Base-by-base conservation (phyloP, 1,140 invertebrate species). In the Euwallacea similis region DNA sequence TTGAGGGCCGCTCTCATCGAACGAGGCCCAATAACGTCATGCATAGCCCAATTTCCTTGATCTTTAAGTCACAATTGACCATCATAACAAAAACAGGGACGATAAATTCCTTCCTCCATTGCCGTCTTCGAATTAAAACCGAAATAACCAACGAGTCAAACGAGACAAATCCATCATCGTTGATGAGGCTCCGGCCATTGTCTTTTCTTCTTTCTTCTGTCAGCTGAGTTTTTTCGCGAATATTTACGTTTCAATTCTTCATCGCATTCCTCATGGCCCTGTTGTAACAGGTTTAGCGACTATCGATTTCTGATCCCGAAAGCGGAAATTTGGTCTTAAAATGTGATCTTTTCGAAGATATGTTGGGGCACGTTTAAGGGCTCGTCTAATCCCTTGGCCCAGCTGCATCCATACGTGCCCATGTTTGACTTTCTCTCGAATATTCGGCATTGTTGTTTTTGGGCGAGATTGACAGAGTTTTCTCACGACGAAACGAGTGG, bases 91-190 rank as follows among this genome's bases (percentile, higher is more conserved):
- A 33, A 33, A 33, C 21, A 4, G 21, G 21, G 21, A 33, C 21
- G 21, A 33, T 33, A 33, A 33, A 33, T 33, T 33, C 21, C 21
- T 33, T 33, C 21, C 21, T 33, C 21, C 21, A 2, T 33, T 33
- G 21, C 21, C 21, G 21, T 33, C 21, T 33, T 33, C 46, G 60
- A 63, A 63, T 63, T 63, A 63, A 13, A 65, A 13, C 15, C 50
- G 62, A 65, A 65, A 65, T 65, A 65, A 54, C 44, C 62, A 65
- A 65, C 15, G 15, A 65, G 62, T 54, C 21, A 15, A 50, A 65
- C 62, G 62, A 65, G 62, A 65, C 62, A 65, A 65, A 65, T 65
- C 62, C 62, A 65, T 65, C 62, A 65, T 65, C 62, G 46, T 65
- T 65, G 62, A 65, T 65, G 62, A 65, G 62, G 50, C 46, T 33